Evolutionary conservation across 1,140 invertebrate species (phyloP).

Genomic region (Helicoverpa armigera): DNA sequence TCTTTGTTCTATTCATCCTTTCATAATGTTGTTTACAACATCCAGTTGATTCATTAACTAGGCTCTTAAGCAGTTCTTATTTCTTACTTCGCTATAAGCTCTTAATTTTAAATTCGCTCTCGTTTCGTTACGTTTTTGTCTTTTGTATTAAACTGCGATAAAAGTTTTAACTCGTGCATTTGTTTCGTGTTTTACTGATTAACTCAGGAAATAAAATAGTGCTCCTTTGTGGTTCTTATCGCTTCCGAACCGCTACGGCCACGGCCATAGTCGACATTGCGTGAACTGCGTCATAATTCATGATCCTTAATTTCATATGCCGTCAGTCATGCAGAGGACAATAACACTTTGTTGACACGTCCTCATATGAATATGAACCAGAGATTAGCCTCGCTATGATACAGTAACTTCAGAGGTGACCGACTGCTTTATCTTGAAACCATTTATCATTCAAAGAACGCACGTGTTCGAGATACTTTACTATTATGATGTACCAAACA

Average conservation of each 20-base stretch:
- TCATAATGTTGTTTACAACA: conserved; percentile 10
- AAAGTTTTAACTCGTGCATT: background rate
- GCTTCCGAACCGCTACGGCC: background rate
- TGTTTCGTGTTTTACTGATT: conserved; percentile 36
- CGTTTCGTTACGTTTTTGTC: conserved; percentile 12
- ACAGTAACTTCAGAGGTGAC: conserved; percentile 52
- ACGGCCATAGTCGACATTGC: conserved; percentile 49
- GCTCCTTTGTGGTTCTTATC: conserved; percentile 39
- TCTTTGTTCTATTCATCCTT: conserved; percentile 59
- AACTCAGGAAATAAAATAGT: conserved; percentile 25
- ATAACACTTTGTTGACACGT: conserved; percentile 71
- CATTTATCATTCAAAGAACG: conserved; percentile 57
- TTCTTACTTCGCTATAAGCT: background rate
- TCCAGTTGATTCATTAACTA: background rate
- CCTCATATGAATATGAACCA: conserved; percentile 57
- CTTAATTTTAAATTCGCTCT: background rate
- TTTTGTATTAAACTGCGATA: background rate
- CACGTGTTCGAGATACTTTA: conserved; percentile 41
- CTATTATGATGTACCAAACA: conserved; percentile 43
- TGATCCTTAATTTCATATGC: conserved; percentile 66
- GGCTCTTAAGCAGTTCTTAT: background rate
- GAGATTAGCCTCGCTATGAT: conserved; percentile 57
- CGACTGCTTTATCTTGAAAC: conserved; percentile 55
- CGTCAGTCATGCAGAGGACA: conserved; percentile 55
- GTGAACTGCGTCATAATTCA: conserved; percentile 51